Base-by-base conservation (phyloP, 2,797 vertebrate genomes). In the Platalea minor region DNA sequence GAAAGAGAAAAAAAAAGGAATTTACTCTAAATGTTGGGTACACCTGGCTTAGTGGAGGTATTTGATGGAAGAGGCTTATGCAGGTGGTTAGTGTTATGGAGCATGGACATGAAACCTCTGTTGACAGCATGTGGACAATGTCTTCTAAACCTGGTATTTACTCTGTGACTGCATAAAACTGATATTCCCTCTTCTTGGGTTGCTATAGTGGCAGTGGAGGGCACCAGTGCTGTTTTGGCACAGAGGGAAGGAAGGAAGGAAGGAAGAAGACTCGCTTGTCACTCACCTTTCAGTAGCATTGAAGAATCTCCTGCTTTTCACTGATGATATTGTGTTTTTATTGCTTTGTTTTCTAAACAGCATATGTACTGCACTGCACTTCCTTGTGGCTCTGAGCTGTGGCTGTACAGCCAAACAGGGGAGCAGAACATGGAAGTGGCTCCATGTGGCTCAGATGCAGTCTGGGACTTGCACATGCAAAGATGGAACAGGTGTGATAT, bases 1-100 rank as follows among this genome's bases (percentile, higher is more conserved):
- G 46, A 5, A 3, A 7, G 17, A 10, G 1, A 31, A 31, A 11
- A 33, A 20, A 33, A 33, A n/a, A 11, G 3, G 1, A 4, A 1
- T 31, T 46, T 11, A 14, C 15, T 45, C 15, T 61, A 63, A 72
- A 48, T 2, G 1, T 48, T 67, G 18, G 1, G 12, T 63, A n/a
- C 3, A 33, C 4, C 2, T 69, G 18, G 2, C 25, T 37, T 85
- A 31, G 19, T 24, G 12, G 24, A 82, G 11, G 41, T 37, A 35
- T 8, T 10, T 70, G 50, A 37, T 29, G 21, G 24, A 20, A 78
- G 13, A 70, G 3, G 9, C 8, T 4, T 35, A 11, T 26, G n/a
- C 23, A 82, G 9, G 1, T n/a, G 3, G 18, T 74, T 43, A 29
- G 4, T 70, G 5, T 73, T 85, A 56, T 60, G 53, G 26, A 70